These are phyloP conservation scores for Smittia aterrima DNA, from an alignment of 2,888 invertebrate species.

Conservation along the genomic window DNA sequence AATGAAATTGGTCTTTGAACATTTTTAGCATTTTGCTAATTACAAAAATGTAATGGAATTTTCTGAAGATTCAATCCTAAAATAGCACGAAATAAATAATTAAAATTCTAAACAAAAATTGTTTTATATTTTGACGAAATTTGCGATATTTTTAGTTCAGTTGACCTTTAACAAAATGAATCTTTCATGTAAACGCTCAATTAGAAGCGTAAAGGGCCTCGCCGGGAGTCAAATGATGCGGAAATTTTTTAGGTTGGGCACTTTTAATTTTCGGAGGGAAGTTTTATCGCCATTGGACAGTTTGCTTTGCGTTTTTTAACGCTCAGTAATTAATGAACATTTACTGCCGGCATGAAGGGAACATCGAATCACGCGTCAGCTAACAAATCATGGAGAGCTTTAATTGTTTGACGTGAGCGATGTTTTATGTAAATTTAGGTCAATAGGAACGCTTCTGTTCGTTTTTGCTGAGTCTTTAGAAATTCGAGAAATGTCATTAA, in stretches of 20 bases:
- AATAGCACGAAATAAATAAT: too few relatives aligned
- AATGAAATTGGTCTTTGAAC: too few relatives aligned
- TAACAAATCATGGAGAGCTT: not conserved
- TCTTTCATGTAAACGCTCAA: conserved; percentile 35
- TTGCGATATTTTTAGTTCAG: too few relatives aligned
- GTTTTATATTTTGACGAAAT: too few relatives aligned
- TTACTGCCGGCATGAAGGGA: not conserved
- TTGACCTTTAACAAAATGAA: not conserved
- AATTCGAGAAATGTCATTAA: too few relatives aligned
- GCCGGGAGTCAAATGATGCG: conserved; percentile 28
- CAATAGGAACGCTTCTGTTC: too few relatives aligned
- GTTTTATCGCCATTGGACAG: not conserved
- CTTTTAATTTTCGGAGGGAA: conserved; percentile 1
- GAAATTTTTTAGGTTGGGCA: conserved; percentile 28
- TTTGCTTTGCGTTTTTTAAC: conserved; percentile 8
- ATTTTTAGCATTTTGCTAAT: too few relatives aligned
- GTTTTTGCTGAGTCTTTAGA: too few relatives aligned
- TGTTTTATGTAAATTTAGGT: not conserved
- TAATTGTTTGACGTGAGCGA: not conserved
- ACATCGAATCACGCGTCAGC: not conserved
- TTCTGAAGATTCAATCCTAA: too few relatives aligned
- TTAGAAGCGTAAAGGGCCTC: conserved; percentile 14
- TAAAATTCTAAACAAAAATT: too few relatives aligned
- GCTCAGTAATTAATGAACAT: conserved; percentile 16
- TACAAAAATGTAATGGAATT: too few relatives aligned